Evolutionary conservation across 2,113 vertebrate species (phyloP), one percentile per base, ranked within the genome.

Genomic region (Macrotis lagotis): DNA sequence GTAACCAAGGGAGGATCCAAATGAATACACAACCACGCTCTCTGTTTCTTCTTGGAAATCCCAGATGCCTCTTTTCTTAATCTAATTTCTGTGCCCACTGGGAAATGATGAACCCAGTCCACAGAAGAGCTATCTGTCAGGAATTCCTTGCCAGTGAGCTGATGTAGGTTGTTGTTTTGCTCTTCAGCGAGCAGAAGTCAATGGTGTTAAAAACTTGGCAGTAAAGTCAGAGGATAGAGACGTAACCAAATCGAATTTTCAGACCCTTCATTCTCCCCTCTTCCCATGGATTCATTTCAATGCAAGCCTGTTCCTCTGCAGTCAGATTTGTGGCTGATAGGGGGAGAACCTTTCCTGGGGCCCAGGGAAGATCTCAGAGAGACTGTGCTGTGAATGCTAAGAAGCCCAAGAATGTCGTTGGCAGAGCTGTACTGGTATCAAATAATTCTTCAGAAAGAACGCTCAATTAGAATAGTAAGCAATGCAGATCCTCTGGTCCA

Each of bases 31-130:
- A 91, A 55, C 47, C 89, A 50, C 52, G 90, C 14, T 93, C 93
- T 91, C 93, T 95, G 83, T 92, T 92, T 55, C 93, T 95, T 95
- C 51, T 97, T 95, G 88, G 92, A 98, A 96, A 95, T n/a, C 83
- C 91, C 47, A 95, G 92, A 14, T 94, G 1, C 66, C n/a, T 83
- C 66, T n/a, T 83, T 83, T 83, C 66, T 94, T 97, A 97, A 96
- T 97, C 16, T 25, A 28, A 49, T 93, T 95, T 94, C n/a, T 22
- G 74, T 94, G 93, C 91, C 50, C 55, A 90, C 89, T 52, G 88
- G 48, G 59, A 49, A 53, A 49, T 59, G 94, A 96, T 95, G 94
- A 96, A 94, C 66, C 37, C 31, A 94, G 12, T 49, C 91, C 95
- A 24, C 22, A 49, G 90, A 48, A 95, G 95, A 97, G 53, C 51